A percentile compares a stretch with the other conserved stretches of the same genome.
Conservation (phyloP, 2,797 vertebrate species). For the Pangasius macronema region DNA sequence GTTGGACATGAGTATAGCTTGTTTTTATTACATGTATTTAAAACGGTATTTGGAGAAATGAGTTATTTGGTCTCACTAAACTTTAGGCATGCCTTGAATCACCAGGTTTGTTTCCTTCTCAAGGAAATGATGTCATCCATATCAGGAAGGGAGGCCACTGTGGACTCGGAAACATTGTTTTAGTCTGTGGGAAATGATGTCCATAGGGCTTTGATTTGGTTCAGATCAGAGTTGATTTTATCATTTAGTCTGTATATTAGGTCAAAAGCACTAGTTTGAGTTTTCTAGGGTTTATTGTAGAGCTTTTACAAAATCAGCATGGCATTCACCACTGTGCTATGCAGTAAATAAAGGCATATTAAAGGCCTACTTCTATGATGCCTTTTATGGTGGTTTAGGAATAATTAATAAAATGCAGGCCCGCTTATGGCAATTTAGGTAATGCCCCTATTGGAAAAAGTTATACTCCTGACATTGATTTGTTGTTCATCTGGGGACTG, state of each 20-base stretch:
- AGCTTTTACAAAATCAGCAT: not conserved
- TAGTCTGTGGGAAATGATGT: conserved; percentile 29
- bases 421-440: not conserved
- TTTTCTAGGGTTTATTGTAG: not conserved
- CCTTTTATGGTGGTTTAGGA: not conserved
- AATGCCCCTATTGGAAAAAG: not conserved
- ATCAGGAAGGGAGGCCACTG: conserved; percentile 40
- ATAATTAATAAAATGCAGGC: not conserved
- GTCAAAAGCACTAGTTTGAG: not conserved
- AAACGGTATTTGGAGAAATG: not conserved
- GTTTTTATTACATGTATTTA: conserved; percentile 20
- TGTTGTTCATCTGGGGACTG: not conserved
- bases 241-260: not conserved
- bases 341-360: not conserved
- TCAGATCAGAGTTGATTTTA: not conserved
- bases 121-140: conserved; percentile 38
- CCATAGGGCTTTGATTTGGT: conserved; percentile 9
- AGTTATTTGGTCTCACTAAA: not conserved
- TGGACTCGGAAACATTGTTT: conserved; percentile 32
- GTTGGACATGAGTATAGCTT: conserved; percentile 31
- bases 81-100: conserved; percentile 7
- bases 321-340: not conserved
- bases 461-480: not conserved
- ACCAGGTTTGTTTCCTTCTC: conserved; percentile 32
- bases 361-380: not conserved